phyloP scores from a whole-genome alignment of 2,113 vertebrate species.

The Carlito syrichta region DNA sequence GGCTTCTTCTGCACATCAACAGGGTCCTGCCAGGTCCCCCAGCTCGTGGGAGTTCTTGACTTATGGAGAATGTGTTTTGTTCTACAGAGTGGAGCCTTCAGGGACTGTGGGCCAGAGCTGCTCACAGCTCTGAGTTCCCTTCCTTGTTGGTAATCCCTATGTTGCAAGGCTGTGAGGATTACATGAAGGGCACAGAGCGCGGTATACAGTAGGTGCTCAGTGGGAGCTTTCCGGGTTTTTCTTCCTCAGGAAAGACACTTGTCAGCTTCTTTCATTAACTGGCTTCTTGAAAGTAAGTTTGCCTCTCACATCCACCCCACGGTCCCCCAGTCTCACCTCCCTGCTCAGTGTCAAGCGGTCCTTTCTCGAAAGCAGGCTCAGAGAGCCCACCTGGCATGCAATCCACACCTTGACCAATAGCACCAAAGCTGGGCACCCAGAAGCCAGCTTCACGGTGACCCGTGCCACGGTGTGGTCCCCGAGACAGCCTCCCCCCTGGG shows the following conservation, averaged over 20 bases:
- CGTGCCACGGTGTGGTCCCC: background rate
- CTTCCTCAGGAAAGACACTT: conserved; percentile 58
- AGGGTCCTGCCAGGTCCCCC: background rate
- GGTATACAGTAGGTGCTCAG: background rate
- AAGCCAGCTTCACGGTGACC: background rate
- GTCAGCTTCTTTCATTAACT: conserved; percentile 57
- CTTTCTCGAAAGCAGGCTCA: background rate
- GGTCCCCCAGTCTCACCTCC: too few species aligned
- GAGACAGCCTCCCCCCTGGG: background rate
- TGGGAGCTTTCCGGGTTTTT: background rate
- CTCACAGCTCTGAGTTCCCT: background rate
- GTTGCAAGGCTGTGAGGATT: background rate
- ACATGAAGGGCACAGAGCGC: background rate
- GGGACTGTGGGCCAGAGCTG: background rate
- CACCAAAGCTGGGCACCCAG: background rate
- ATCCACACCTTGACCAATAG: background rate
- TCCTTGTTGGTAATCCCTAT: background rate
- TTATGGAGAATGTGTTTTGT: background rate
- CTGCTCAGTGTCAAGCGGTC: background rate
- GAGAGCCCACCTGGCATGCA: background rate
- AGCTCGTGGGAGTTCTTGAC: background rate
- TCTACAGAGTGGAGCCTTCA: background rate
- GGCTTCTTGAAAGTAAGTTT: conserved; percentile 71
- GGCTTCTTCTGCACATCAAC: background rate
- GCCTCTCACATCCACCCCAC: background rate